These are phyloP conservation scores for Lepetodrilus schrolli DNA, from an alignment of 2,888 invertebrate species.

Conservation along the genomic window DNA sequence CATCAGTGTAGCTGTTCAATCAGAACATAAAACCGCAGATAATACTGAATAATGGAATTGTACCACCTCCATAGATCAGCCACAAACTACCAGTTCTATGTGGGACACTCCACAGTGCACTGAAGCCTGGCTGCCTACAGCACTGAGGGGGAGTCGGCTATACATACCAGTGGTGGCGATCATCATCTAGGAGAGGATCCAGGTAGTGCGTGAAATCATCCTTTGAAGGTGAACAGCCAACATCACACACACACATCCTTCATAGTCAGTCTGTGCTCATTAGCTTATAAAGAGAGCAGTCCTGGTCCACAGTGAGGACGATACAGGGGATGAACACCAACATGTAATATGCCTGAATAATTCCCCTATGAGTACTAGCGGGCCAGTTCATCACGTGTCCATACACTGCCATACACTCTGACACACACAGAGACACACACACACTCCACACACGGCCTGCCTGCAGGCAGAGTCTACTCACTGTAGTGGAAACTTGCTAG, in stretches of 20 bases:
- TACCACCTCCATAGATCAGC: no score
- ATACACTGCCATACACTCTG: background rate
- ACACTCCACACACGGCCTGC: background rate
- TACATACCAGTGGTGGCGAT: no score
- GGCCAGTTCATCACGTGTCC: background rate
- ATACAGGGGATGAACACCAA: background rate
- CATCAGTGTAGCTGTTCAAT: no score
- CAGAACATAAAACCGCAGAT: no score
- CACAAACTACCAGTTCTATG: no score
- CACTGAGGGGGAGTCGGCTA: no score
- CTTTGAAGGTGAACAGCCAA: background rate
- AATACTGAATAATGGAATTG: no score
- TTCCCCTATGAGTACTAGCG: background rate
- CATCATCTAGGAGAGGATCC: no score
- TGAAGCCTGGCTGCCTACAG: no score
- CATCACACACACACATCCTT: no score
- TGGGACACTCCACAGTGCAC: no score
- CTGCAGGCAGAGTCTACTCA: background rate
- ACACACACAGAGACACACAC: slow-evolving; percentile 1
- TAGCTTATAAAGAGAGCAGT: background rate
- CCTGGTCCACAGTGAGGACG: background rate
- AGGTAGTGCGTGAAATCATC: background rate
- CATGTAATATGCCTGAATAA: background rate
- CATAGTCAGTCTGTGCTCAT: no score
- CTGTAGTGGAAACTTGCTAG: background rate